phyloP scores from a whole-genome alignment of 2,797 vertebrate genomes.

The Bovichtus diacanthus region DNA sequence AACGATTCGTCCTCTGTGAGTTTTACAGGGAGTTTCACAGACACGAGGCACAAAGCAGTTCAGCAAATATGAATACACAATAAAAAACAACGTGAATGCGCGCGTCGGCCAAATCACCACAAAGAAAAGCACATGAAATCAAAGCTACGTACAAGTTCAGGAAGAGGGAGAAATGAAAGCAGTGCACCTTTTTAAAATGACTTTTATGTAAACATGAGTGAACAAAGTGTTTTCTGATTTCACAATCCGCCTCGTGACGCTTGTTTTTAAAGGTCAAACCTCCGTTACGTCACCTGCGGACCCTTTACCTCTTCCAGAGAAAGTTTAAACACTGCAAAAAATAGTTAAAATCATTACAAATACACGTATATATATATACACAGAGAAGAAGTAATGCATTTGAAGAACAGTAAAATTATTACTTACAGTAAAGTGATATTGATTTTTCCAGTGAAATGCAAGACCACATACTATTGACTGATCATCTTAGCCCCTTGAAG shows the following conservation, averaged over 20 bases:
- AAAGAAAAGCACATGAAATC: conserved; percentile 66
- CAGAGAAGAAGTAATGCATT: conserved; percentile 77
- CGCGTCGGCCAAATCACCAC: conserved; percentile 62
- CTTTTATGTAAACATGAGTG: conserved; percentile 83
- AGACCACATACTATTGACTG: conserved; percentile 62
- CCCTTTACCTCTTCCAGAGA: conserved; percentile 77
- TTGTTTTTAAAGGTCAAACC: conserved; percentile 56
- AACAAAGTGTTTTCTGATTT: conserved; percentile 71
- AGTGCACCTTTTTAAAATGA: conserved; percentile 73
- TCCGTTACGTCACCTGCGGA: conserved; percentile 51
- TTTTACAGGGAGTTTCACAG: conserved; percentile 75
- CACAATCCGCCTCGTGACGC: conserved; percentile 49
- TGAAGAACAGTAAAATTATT: conserved; percentile 68
- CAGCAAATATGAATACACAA: conserved; percentile 72
- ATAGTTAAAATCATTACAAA: conserved; percentile 83
- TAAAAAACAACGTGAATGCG: conserved; percentile 75
- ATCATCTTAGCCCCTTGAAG: conserved; percentile 76
- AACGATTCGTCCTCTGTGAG: conserved; percentile 73
- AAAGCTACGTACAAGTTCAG: conserved; percentile 66
- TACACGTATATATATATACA: conserved; percentile 77
- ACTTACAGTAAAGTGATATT: conserved; percentile 68
- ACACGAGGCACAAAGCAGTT: conserved; percentile 84
- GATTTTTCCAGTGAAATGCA: conserved; percentile 71
- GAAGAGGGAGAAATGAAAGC: conserved; percentile 75
- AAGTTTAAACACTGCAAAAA: conserved; percentile 83